These are phyloP conservation scores for Diplazon laetatorius DNA, from an alignment of 2,888 invertebrate genomes.

Conservation along the genomic window DNA sequence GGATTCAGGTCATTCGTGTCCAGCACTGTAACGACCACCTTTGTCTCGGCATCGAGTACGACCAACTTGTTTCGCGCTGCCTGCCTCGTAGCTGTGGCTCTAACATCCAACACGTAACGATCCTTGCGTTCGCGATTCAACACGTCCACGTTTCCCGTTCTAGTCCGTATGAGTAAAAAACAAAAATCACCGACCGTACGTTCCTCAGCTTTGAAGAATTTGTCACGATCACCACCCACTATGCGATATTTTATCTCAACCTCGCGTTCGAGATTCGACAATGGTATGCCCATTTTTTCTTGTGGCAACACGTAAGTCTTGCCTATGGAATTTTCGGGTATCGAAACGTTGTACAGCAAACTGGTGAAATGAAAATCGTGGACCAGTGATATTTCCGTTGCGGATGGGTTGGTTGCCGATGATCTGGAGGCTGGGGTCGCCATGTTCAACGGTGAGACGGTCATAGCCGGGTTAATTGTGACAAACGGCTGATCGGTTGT, in stretches of 20 bases:
- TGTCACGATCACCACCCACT: slow-evolving; percentile 92
- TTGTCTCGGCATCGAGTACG: slow-evolving; percentile 86
- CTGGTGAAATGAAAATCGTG: slow-evolving; percentile 88
- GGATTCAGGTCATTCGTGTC: slow-evolving; percentile 97
- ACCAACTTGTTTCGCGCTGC: slow-evolving; percentile 84
- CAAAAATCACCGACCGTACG: slow-evolving; percentile 96
- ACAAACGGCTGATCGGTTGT: slow-evolving; percentile 52
- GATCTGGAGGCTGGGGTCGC: slow-evolving; percentile 59
- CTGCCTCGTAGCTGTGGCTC: slow-evolving; percentile 86
- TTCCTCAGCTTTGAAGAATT: slow-evolving; percentile 96
- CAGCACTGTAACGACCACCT: slow-evolving; percentile 88
- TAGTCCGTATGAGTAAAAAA: slow-evolving; percentile 94
- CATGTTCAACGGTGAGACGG: slow-evolving; percentile 58
- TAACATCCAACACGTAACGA: slow-evolving; percentile 90
- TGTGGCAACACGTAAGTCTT: slow-evolving; percentile 93
- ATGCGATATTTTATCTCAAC: slow-evolving; percentile 92
- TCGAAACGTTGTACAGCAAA: slow-evolving; percentile 92
- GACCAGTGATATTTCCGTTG: slow-evolving; percentile 50
- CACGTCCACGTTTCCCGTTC: slow-evolving; percentile 93
- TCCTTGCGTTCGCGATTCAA: slow-evolving; percentile 96
- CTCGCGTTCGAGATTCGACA: slow-evolving; percentile 78
- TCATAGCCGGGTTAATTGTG: slow-evolving; percentile 29
- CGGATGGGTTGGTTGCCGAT: slow-evolving; percentile 55
- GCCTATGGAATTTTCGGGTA: slow-evolving; percentile 95
- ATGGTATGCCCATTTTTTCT: slow-evolving; percentile 91